Evolutionary conservation across 2,113 vertebrate species (phyloP).

Genomic region (Uria lomvia): DNA sequence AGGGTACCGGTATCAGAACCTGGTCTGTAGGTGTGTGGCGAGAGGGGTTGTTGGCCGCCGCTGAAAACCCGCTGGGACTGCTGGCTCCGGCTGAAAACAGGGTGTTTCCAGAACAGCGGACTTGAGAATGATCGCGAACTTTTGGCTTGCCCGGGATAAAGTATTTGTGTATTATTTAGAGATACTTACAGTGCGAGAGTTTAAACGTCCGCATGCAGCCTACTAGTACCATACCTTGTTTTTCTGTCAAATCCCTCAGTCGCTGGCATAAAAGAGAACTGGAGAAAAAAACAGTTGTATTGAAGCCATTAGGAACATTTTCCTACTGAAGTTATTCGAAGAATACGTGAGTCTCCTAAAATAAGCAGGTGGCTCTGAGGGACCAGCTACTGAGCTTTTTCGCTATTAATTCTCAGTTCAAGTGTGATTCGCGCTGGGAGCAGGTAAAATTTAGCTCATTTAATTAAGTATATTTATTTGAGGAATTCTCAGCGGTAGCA

Average conservation of each 20-base stretch:
- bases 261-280: background rate
- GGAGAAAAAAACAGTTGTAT: rapidly evolving
- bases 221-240: rapidly evolving
- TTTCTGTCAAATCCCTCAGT: background rate
- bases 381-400: background rate
- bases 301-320: background rate
- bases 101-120: rapidly evolving
- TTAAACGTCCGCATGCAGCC: background rate
- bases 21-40: background rate
- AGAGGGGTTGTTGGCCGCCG: background rate
- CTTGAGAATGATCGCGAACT: background rate
- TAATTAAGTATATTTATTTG: background rate
- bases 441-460: background rate
- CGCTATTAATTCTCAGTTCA: background rate
- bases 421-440: background rate
- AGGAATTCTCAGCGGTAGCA: background rate
- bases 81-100: no score
- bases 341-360: background rate
- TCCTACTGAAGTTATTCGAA: background rate
- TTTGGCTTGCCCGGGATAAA: background rate
- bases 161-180: background rate
- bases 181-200: background rate
- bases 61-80: no score
- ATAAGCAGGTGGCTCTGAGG: background rate
- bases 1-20: background rate